Evolutionary conservation across 2,888 invertebrate species (phyloP).

Genomic region (Lepidochitona cinerea): DNA sequence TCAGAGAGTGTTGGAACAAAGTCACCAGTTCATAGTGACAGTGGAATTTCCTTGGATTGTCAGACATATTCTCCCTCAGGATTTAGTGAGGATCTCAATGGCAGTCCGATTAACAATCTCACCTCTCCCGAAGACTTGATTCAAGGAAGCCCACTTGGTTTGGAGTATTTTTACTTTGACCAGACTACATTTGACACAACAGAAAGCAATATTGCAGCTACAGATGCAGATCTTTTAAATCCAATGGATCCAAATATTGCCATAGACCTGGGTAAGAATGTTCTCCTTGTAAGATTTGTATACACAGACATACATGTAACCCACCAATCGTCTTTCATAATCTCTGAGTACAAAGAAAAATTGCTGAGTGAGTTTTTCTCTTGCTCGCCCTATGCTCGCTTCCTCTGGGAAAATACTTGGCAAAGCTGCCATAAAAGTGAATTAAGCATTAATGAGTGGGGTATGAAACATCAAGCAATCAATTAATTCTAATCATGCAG

Average conservation of each 20-base stretch:
- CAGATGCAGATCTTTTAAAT: slow-evolving; percentile 26
- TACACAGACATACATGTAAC: too few species aligned
- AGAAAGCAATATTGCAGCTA: slow-evolving; percentile 22
- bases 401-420: too few species aligned
- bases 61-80: slow-evolving; percentile 38
- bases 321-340: too few species aligned
- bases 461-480: too few species aligned
- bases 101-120: slow-evolving; percentile 21
- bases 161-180: slow-evolving; percentile 47
- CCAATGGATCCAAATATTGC: slow-evolving; percentile 14
- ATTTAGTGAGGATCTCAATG: slow-evolving; percentile 23
- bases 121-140: slow-evolving; percentile 24
- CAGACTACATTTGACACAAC: slow-evolving; percentile 36
- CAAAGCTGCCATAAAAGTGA: too few species aligned
- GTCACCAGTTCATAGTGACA: slow-evolving; percentile 58
- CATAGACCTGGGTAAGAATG: slow-evolving; percentile 5
- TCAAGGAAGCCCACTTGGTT: slow-evolving; percentile 30
- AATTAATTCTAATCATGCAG: too few species aligned
- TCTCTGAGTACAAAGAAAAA: too few species aligned
- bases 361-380: too few species aligned
- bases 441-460: too few species aligned
- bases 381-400: too few species aligned
- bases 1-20: slow-evolving; percentile 54
- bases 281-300: too few species aligned
- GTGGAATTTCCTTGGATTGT: slow-evolving; percentile 55